Percentiles rank a stretch among this genome's conserved stretches.
Evolutionary conservation across 2,113 vertebrate genomes (phyloP).

Genomic region (Scomber japonicus): DNA sequence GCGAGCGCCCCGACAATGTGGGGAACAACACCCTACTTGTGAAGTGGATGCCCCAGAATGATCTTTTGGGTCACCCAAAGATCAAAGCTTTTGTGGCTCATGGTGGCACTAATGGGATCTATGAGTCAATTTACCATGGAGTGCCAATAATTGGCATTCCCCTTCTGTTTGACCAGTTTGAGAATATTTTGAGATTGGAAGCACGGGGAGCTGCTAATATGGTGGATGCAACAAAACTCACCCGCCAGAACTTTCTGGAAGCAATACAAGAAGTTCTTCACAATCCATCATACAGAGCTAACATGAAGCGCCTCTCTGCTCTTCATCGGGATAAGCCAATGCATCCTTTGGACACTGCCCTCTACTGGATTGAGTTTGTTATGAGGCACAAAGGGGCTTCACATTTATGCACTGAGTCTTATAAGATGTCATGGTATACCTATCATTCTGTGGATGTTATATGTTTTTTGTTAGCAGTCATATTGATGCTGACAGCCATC

Average conservation of each 20-base stretch:
- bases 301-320: slow-evolving; percentile 78
- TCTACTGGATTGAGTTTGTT: slow-evolving; percentile 85
- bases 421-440: slow-evolving; percentile 80
- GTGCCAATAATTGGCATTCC: slow-evolving; percentile 79
- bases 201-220: slow-evolving; percentile 75
- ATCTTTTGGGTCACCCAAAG: slow-evolving; percentile 84
- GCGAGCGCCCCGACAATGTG: slow-evolving; percentile 70
- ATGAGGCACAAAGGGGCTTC: slow-evolving; percentile 83
- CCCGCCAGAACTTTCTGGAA: slow-evolving; percentile 69
- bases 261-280: slow-evolving; percentile 76
- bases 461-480: slow-evolving; percentile 37
- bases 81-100: slow-evolving; percentile 80
- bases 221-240: slow-evolving; percentile 69
- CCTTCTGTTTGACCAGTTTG: slow-evolving; percentile 83
- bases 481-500: slow-evolving; percentile 44
- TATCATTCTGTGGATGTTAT: slow-evolving; percentile 81
- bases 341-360: slow-evolving; percentile 74
- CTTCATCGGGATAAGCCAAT: slow-evolving; percentile 79
- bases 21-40: slow-evolving; percentile 83
- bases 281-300: slow-evolving; percentile 76
- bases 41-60: slow-evolving; percentile 84
- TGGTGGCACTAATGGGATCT: slow-evolving; percentile 81
- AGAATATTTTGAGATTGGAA: slow-evolving; percentile 79
- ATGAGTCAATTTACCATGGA: slow-evolving; percentile 83
- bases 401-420: slow-evolving; percentile 81